Conservation (phyloP, 2,888 invertebrate species). For the Perdita meconis region DNA sequence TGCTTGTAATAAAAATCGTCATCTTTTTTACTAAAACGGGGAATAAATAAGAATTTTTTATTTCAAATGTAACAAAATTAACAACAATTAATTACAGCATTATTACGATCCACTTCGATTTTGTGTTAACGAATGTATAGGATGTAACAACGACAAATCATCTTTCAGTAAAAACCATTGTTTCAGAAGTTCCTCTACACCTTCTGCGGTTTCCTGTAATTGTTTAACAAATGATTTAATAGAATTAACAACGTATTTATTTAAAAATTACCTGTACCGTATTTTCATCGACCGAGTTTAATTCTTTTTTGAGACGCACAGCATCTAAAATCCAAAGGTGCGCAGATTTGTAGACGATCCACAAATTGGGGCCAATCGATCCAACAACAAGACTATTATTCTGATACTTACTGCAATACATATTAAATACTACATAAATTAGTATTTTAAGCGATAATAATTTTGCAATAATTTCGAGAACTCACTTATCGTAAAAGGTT, state of each 20-base stretch:
- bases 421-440: constrained; percentile 2
- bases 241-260: too few species aligned
- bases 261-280: constrained; percentile 42
- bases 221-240: too few species aligned
- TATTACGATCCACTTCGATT: constrained; percentile 53
- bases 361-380: constrained; percentile 65
- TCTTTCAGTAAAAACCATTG: constrained; percentile 70
- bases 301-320: constrained; percentile 56
- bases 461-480: constrained; percentile 5
- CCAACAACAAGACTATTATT: constrained; percentile 66
- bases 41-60: background rate
- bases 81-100: background rate
- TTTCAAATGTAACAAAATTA: constrained; percentile 3
- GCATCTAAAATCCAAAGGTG: constrained; percentile 72
- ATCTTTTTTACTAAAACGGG: too few species aligned
- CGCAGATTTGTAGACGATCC: constrained; percentile 64
- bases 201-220: constrained; percentile 66
- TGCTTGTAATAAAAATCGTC: too few species aligned
- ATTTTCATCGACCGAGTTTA: constrained; percentile 44
- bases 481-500: constrained; percentile 60
- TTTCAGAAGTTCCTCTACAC: constrained; percentile 65
- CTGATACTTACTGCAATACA: constrained; percentile 38
- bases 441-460: too few species aligned
- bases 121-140: constrained; percentile 62
- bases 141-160: constrained; percentile 72